A percentile compares a stretch with the other conserved stretches of the same genome.
Conservation (phyloP, 1,140 invertebrate species). For the Drosophila serrata region DNA sequence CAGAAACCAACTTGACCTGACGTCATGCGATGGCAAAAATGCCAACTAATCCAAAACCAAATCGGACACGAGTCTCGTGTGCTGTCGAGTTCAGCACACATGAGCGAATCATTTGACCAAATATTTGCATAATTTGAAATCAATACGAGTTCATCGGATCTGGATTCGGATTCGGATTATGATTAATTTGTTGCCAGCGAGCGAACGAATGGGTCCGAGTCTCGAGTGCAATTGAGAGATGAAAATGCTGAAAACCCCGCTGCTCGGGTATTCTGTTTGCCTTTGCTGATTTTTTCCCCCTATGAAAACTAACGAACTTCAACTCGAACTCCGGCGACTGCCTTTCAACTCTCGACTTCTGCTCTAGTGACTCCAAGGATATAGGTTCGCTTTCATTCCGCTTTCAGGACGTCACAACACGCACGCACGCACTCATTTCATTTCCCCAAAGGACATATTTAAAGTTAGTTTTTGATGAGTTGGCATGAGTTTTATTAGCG, state of each 20-base stretch:
- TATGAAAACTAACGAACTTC: constrained; percentile 28
- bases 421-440: constrained; percentile 64
- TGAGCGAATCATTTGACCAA: constrained; percentile 54
- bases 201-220: neutral
- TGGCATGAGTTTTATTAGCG: constrained; percentile 80
- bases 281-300: constrained; percentile 14
- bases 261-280: constrained; percentile 20
- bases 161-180: constrained; percentile 42
- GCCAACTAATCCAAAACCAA: constrained; percentile 46
- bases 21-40: constrained; percentile 33
- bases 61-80: constrained; percentile 26
- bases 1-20: constrained; percentile 29
- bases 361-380: constrained; percentile 43
- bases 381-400: constrained; percentile 53
- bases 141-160: constrained; percentile 36
- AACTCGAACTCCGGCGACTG: constrained; percentile 1
- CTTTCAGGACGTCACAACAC: constrained; percentile 32
- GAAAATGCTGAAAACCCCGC: constrained; percentile 6
- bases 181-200: constrained; percentile 37
- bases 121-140: constrained; percentile 55
- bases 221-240: constrained; percentile 14
- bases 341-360: constrained; percentile 32
- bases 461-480: constrained; percentile 80
- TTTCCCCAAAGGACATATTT: constrained; percentile 72
- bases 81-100: constrained; percentile 41